Evolutionary conservation across 2,888 invertebrate species (phyloP), one percentile per base, ranked within the genome.

Genomic region (Parochlus steinenii): DNA sequence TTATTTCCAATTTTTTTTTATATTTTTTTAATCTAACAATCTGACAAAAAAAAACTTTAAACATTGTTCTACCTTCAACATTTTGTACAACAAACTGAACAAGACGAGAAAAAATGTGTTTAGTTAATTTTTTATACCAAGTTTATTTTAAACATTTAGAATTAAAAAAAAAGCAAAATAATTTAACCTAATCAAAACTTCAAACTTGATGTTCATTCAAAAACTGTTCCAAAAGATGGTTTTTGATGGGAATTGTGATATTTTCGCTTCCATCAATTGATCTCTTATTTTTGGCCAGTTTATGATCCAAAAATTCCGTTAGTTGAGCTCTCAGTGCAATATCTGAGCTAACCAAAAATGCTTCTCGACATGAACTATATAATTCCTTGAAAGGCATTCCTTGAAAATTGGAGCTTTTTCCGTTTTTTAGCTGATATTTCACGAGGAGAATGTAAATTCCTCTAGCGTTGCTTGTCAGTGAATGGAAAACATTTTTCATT

Each of bases 291-390:
- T 75, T 80, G 4, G 93, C 73, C 46, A 97, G 65, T 54, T 90
- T 86, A 56, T 97, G 97, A 59, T 97, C 95, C 31, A 85, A 63
- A 58, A 95, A 97, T 61, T 97, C 97, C 0, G 85, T 90, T 3
- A 97, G 65, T 49, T 93, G 90, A 5, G 90, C 81, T 44, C 90
- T 70, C 39, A 97, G 58, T 0, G 89, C 89, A 36, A 83, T 65
- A 57, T 97, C 93, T 0, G 87, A 86, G 54, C 87, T 93, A 1
- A 90, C 93, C 23, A 93, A 63, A 57, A 95, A 93, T 14, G 74
- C 71, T 56, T 92, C 90, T 25, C 92, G 69, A 47, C 86, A 82
- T 43, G 73, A 67, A 42, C 74, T 72, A 55, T 92, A 93, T 19
- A 89, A 57, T 45, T 89, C 85, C 53, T 80, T 81, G 54, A 95